Evolutionary conservation across 30 jellyfish, hydroid and myxozoan genomes (phyloP).

Genomic region (Catostylus mosaicus): DNA sequence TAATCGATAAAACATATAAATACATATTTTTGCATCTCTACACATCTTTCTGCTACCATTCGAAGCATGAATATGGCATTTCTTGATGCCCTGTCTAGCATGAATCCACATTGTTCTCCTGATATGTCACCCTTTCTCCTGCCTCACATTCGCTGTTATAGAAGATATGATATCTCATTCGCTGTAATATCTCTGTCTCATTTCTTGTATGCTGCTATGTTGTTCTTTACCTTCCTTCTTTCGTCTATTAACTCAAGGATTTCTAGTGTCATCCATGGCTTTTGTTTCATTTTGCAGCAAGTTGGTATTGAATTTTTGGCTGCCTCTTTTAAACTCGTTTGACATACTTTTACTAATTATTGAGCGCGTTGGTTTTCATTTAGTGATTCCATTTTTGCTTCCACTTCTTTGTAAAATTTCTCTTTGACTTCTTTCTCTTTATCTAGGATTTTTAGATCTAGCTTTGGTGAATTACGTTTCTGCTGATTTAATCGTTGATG

Average conservation of each 20-base stretch:
- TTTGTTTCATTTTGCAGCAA: constrained; percentile 5
- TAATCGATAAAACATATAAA: background rate
- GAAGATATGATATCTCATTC: background rate
- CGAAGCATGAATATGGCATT: constrained; percentile 13
- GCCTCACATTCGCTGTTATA: constrained; percentile 26
- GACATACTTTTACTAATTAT: constrained; percentile 30
- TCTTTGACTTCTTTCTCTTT: constrained; percentile 15
- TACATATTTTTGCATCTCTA: constrained; percentile 37
- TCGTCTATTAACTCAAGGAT: constrained; percentile 28
- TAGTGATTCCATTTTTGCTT: constrained; percentile 1
- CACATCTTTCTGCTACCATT: constrained; percentile 37
- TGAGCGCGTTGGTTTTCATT: constrained; percentile 52
- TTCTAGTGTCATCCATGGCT: constrained; percentile 50
- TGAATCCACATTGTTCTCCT: constrained; percentile 15
- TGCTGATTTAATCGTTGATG: constrained; percentile 36
- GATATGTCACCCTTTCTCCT: constrained; percentile 58
- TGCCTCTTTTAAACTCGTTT: constrained; percentile 54
- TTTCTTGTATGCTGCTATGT: constrained; percentile 21
- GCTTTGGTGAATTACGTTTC: constrained; percentile 31
- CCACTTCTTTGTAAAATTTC: constrained; percentile 30
- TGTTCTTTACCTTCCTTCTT: constrained; percentile 41
- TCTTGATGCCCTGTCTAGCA: constrained; percentile 1
- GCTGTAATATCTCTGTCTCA: constrained; percentile 12
- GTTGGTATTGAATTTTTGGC: constrained; percentile 14
- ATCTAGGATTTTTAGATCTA: constrained; percentile 20